A percentile compares a stretch with the other conserved stretches of the same genome.
Evolutionary conservation across 2,113 vertebrate species (phyloP).

Genomic region (Chloebia gouldiae): DNA sequence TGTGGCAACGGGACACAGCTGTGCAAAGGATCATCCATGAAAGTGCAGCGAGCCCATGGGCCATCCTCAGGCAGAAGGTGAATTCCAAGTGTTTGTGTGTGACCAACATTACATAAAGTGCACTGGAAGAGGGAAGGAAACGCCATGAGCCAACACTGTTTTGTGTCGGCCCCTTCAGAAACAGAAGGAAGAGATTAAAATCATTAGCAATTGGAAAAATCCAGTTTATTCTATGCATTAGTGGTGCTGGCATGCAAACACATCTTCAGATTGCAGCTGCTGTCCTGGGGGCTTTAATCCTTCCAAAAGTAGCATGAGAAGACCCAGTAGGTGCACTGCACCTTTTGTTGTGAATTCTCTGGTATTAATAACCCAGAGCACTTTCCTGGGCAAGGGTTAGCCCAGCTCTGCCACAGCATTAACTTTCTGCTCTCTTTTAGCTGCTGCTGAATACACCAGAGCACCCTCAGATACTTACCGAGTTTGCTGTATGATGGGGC

Average conservation of each 20-base stretch:
- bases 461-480: not conserved
- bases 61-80: not conserved
- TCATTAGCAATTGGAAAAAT: conserved; percentile 46
- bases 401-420: not conserved
- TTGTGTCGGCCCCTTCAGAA: not conserved
- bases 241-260: not conserved
- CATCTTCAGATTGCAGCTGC: conserved; percentile 40
- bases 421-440: not conserved
- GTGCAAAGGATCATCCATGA: not conserved
- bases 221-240: conserved; percentile 44
- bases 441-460: not conserved
- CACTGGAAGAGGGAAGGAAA: not conserved
- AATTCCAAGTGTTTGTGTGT: not conserved
- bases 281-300: not conserved
- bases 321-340: not conserved
- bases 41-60: not conserved
- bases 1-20: not conserved
- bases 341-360: not conserved
- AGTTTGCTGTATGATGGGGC: not conserved
- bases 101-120: not conserved
- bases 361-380: not conserved
- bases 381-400: not conserved
- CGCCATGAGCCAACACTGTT: not conserved
- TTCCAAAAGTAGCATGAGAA: conserved; percentile 26
- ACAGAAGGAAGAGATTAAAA: conserved; percentile 58